Conservation (phyloP, 2,797 vertebrate genomes). For the Sciurus vulgaris region DNA sequence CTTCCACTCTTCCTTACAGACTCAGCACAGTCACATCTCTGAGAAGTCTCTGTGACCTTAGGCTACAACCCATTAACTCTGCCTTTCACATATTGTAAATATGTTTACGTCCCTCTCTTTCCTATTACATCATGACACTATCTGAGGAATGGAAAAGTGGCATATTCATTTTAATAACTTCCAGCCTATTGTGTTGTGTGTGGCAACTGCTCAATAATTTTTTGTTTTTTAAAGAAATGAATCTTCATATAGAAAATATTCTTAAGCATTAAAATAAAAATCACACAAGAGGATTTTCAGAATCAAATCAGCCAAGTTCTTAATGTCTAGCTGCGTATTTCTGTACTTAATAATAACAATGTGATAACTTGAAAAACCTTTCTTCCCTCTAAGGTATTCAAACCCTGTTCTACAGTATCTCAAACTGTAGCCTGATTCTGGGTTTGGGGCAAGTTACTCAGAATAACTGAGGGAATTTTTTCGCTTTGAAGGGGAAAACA, state of each 20-base stretch:
- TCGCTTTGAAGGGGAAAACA: constrained; percentile 26
- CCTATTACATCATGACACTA: not conserved
- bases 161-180: not conserved
- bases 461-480: not conserved
- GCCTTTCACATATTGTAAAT: not conserved
- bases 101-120: not conserved
- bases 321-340: constrained; percentile 32
- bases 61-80: not conserved
- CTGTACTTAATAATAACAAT: constrained; percentile 35
- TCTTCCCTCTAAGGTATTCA: not conserved
- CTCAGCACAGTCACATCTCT: not conserved
- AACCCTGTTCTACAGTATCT: not conserved
- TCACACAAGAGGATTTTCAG: not conserved
- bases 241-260: constrained; percentile 20
- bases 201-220: not conserved
- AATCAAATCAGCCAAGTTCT: constrained; percentile 56
- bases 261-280: constrained; percentile 49
- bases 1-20: not conserved
- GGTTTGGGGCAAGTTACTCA: constrained; percentile 32
- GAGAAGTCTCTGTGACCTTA: not conserved
- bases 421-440: constrained; percentile 27
- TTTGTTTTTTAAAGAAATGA: constrained; percentile 23
- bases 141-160: not conserved
- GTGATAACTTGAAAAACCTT: not conserved
- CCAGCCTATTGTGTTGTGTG: not conserved